Evolutionary conservation across 2,113 vertebrate species (phyloP).

Genomic region (Lophura nycthemera): DNA sequence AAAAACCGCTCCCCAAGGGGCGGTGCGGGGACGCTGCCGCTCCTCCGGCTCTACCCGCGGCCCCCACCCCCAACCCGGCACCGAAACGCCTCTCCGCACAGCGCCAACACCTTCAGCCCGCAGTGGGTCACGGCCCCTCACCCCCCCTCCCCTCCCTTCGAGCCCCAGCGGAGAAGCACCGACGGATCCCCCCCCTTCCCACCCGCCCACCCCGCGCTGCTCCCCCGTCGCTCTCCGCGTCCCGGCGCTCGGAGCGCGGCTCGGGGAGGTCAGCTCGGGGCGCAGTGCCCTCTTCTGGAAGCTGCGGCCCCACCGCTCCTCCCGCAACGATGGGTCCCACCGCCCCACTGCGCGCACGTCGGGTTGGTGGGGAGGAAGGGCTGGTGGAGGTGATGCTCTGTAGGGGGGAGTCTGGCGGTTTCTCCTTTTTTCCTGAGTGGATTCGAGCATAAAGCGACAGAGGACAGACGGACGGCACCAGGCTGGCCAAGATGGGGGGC

Average conservation of each 20-base stretch:
- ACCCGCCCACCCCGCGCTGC: rapidly evolving
- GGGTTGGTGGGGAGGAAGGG: background rate
- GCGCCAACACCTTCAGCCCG: too few relatives aligned
- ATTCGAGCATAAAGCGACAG: rapidly evolving
- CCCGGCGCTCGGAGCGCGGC: background rate
- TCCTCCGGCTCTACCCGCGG: too few relatives aligned
- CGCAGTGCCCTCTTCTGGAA: slow-evolving; percentile 77
- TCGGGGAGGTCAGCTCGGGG: slow-evolving; percentile 12
- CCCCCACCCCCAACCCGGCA: too few relatives aligned
- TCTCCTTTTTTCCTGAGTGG: background rate
- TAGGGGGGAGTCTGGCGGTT: background rate
- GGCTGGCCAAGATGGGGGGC: background rate
- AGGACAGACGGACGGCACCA: rapidly evolving
- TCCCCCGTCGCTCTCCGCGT: rapidly evolving
- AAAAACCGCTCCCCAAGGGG: too few relatives aligned
- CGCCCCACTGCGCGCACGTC: background rate
- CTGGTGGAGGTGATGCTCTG: rapidly evolving
- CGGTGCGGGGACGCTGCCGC: too few relatives aligned
- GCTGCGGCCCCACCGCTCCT: background rate
- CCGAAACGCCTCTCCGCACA: too few relatives aligned
- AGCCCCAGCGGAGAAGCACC: too few relatives aligned
- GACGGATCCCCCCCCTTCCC: too few relatives aligned
- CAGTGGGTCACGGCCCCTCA: too few relatives aligned
- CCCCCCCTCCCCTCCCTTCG: too few relatives aligned
- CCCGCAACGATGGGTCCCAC: background rate